Evolutionary conservation across 2,797 vertebrate species (phyloP), one percentile per base, ranked within the genome.

Genomic region (Myotis findleyi): DNA sequence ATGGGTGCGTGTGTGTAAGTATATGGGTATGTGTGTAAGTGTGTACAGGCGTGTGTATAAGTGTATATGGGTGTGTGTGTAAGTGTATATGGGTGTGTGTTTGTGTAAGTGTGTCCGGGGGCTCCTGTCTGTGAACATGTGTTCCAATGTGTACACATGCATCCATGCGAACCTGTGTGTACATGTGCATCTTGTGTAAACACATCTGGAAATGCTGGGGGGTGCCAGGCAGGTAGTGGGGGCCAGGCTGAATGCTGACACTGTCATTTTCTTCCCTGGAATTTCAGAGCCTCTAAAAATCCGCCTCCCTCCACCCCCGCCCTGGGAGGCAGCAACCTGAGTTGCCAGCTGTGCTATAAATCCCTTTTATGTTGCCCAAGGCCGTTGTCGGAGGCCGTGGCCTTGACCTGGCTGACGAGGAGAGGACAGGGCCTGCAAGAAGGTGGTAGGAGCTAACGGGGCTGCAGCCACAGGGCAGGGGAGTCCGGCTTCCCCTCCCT

Each of bases 271-370:
- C 77, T 90, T 86, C 36, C 36, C 38, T 66, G 71, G 17, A 92
- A 59, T 66, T 81, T 95, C 93, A 87, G 59, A 87, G 30, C 14
- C 55, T 91, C 80, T 69, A 33, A 53, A 89, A 94, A 51, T 51
- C 44, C 44, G 2, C 44, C 44, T 9, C 44, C 9, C 9, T 0
- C 44, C 27, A 5, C 6, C 11, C 12, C 36, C 16, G 20, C 4
- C 53, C 2, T 3, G 62, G 27, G 53, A 90, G 77, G 38, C 25
- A 90, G 72, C n/a, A 81, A 33, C 17, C 17, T 7, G 55, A 87
- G 53, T 77, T 79, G 12, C 33, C 59, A 91, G 21, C 49, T 91
- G 81, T 81, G 7, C 68, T 68, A 1, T 62, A 87, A 89, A 87
- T 84, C 64, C 55, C 30, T 86, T 88, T 93, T 72, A 82, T 51